A percentile compares a stretch with the other conserved stretches of the same genome.
Conservation (phyloP, 2,888 invertebrate species). For the Miltochrista miniata region DNA sequence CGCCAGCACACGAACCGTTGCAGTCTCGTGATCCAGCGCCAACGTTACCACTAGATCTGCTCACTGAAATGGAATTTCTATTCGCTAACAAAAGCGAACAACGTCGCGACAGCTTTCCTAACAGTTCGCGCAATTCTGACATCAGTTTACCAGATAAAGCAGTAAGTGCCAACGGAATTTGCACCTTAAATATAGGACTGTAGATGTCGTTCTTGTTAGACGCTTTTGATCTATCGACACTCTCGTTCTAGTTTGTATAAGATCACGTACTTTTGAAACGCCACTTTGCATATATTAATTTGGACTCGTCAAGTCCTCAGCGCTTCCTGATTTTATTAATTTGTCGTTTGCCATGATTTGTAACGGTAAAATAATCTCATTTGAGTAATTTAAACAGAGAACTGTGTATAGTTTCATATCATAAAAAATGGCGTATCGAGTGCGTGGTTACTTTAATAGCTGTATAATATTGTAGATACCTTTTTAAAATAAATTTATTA, state of each 20-base stretch:
- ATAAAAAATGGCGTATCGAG: slow-evolving; percentile 21
- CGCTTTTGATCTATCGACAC: slow-evolving; percentile 37
- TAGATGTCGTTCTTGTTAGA: slow-evolving; percentile 36
- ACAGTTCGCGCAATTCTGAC: slow-evolving; percentile 53
- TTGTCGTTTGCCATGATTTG: slow-evolving; percentile 20
- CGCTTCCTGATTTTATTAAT: slow-evolving; percentile 27
- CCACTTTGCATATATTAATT: slow-evolving; percentile 27
- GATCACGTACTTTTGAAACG: slow-evolving; percentile 46
- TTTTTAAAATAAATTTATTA: slow-evolving; percentile 19
- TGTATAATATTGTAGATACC: slow-evolving; percentile 21
- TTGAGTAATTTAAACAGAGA: not conserved
- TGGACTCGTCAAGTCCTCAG: slow-evolving; percentile 8
- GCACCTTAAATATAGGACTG: slow-evolving; percentile 21
- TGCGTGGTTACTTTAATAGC: slow-evolving; percentile 18
- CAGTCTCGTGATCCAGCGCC: slow-evolving; percentile 53
- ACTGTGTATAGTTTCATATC: not conserved
- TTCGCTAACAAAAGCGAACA: slow-evolving; percentile 56
- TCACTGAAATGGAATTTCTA: slow-evolving; percentile 74
- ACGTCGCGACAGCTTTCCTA: slow-evolving; percentile 64
- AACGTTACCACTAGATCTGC: slow-evolving; percentile 66
- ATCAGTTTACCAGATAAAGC: slow-evolving; percentile 65
- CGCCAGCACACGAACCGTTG: slow-evolving; percentile 51
- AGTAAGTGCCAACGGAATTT: slow-evolving; percentile 52
- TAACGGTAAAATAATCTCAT: not conserved
- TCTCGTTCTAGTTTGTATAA: slow-evolving; percentile 41